phyloP scores from a whole-genome alignment of 2,888 invertebrate species.

The Orgyia antiqua region DNA sequence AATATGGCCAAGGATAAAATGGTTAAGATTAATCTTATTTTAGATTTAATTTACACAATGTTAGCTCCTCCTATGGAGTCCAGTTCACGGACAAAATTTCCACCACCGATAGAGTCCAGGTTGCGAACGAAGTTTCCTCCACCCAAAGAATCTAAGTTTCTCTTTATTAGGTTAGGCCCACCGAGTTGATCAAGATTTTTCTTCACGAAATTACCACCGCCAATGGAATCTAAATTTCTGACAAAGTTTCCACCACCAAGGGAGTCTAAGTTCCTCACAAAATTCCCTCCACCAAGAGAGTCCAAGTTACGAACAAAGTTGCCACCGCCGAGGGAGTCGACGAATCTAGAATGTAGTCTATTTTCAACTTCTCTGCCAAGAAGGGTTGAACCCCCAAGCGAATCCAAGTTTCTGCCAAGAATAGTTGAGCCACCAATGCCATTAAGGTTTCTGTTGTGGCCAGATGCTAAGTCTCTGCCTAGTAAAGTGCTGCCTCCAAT shows the following conservation, averaged over 20 bases:
- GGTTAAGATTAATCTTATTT: constrained; percentile 13
- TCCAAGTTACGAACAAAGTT: constrained; percentile 67
- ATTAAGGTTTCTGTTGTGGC: constrained; percentile 11
- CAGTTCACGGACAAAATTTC: constrained; percentile 63
- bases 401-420: constrained; percentile 22
- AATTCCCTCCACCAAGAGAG: constrained; percentile 71
- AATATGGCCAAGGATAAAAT: constrained; percentile 18
- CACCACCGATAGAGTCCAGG: constrained; percentile 71
- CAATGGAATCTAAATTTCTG: constrained; percentile 52
- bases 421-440: constrained; percentile 29
- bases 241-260: constrained; percentile 56
- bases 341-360: constrained; percentile 36
- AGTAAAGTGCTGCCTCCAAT: constrained; percentile 30
- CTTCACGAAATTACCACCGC: constrained; percentile 62
- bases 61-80: constrained; percentile 61
- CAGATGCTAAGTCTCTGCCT: constrained; percentile 29
- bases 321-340: constrained; percentile 52
- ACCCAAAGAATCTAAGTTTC: constrained; percentile 60
- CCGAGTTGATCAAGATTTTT: constrained; percentile 63
- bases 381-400: constrained; percentile 31
- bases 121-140: constrained; percentile 65
- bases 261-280: constrained; percentile 57
- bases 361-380: constrained; percentile 38
- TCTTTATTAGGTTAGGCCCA: constrained; percentile 60
- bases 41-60: constrained; percentile 47